A percentile compares a stretch with the other conserved stretches of the same genome.
These are phyloP conservation scores for Epistrophe grossulariae DNA, from an alignment of 2,888 invertebrate genomes.

Conservation along the genomic window DNA sequence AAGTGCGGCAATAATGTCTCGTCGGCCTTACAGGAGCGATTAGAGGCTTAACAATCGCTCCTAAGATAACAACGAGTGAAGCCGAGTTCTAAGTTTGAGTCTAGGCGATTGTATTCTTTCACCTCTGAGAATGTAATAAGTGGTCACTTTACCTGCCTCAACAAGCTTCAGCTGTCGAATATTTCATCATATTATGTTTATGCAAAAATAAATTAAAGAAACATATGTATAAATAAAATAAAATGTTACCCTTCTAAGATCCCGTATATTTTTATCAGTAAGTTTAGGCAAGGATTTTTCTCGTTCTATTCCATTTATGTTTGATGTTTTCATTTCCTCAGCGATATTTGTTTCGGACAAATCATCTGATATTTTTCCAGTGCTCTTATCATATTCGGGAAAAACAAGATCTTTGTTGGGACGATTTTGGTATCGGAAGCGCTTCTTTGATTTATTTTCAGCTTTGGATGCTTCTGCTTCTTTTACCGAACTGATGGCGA, in stretches of 20 bases:
- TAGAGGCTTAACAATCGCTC: constrained; percentile 77
- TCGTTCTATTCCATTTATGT: constrained; percentile 85
- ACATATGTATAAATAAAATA: neutral
- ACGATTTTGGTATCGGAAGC: constrained; percentile 55
- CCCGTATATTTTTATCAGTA: constrained; percentile 85
- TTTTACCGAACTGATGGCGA: constrained; percentile 76
- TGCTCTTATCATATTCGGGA: constrained; percentile 76
- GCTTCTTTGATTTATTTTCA: constrained; percentile 41
- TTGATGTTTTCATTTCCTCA: constrained; percentile 77
- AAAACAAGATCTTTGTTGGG: constrained; percentile 75
- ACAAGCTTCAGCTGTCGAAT: constrained; percentile 83
- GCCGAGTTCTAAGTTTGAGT: constrained; percentile 78
- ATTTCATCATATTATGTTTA: constrained; percentile 81
- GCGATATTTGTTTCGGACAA: constrained; percentile 76
- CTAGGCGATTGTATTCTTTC: constrained; percentile 75
- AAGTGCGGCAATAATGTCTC: constrained; percentile 79
- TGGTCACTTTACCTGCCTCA: constrained; percentile 76
- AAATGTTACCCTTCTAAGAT: constrained; percentile 79
- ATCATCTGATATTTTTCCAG: constrained; percentile 76
- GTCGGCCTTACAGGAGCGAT: constrained; percentile 83
- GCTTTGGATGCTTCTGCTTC: constrained; percentile 77
- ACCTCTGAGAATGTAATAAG: constrained; percentile 77
- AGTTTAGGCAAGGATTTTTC: constrained; percentile 80
- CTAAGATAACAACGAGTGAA: constrained; percentile 84
- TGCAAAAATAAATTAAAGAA: neutral